Evolutionary conservation across 2,797 vertebrate species (phyloP), one percentile per base, ranked within the genome.

Genomic region (Diplodus puntazzo): DNA sequence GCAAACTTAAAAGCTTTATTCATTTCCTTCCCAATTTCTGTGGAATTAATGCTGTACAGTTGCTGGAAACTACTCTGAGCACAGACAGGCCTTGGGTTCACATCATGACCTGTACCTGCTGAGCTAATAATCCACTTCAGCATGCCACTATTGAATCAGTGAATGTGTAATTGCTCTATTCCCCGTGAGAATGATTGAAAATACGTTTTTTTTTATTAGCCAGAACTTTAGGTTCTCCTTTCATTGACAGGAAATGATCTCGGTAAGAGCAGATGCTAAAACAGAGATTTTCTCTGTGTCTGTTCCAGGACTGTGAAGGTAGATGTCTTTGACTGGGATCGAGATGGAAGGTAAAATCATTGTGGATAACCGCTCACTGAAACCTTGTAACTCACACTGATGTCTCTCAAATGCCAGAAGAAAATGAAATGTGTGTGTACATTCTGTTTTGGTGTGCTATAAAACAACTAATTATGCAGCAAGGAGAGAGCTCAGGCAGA

Each of bases 291-390:
- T 54, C 17, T 76, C 43, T 77, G 62, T 88, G 42, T 39, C 39
- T 83, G 34, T 91, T 93, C 83, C 95, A 99, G 98, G 92, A 99
- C 98, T 0, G 98, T 99, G 92, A 99, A 99, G 93, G 95, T 99
- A 68, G 98, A 99, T 0, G 98, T 99, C 50, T 99, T 95, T 0
- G 98, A 99, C 94, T 99, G 98, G 98, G 98, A 99, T 90, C 94
- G 98, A 81, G 98, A 98, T 20, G 98, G 98, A 93, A 99, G 98
- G 98, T 99, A 96, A 92, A 92, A 67, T 70, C 25, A 69, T 50
- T 46, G 12, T 3, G 7, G 39, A 63, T 62, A 52, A 66, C 3
- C 27, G 20, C 73, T 59, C 25, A 55, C 48, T 46, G 16, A 48
- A 57, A 34, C 18, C 18, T 39, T 14, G 18, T 64, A 9, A 72